Percentiles rank a stretch among this genome's conserved stretches.
phyloP scores from a whole-genome alignment of 2,888 invertebrate genomes.

The Scelioninae gen. 1 region DNA sequence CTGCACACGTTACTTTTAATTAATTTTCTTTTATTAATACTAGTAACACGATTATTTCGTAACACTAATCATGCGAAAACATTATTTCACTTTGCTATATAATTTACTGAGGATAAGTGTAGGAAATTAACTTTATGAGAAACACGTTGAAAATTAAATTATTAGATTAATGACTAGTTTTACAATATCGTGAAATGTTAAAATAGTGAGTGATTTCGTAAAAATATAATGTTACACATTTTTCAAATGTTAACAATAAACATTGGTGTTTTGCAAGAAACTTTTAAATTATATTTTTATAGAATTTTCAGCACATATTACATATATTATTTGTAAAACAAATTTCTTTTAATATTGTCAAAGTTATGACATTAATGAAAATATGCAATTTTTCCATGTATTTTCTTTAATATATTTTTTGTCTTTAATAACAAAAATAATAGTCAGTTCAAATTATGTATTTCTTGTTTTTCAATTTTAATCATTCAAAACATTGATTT shows the following conservation, averaged over 20 bases:
- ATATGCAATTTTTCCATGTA: too few species aligned
- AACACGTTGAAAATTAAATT: background rate
- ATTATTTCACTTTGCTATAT: background rate
- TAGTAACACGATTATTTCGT: background rate
- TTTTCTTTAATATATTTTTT: too few species aligned
- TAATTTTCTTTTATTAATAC: background rate
- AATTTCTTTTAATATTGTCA: too few species aligned
- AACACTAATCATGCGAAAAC: constrained; percentile 4
- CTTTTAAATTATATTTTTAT: too few species aligned
- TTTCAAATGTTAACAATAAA: background rate
- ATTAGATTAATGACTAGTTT: background rate
- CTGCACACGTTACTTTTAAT: background rate
- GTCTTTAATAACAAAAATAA: too few species aligned
- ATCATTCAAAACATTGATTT: too few species aligned
- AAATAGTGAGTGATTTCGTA: background rate
- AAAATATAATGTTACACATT: background rate
- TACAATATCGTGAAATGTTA: background rate
- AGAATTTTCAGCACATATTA: too few species aligned
- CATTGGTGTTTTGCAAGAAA: too few species aligned
- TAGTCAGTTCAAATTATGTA: too few species aligned
- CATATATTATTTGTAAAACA: too few species aligned
- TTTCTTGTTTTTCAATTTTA: too few species aligned
- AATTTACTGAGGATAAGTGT: background rate
- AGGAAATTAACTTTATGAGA: background rate
- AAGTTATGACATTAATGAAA: too few species aligned